phyloP scores from a whole-genome alignment of 2,797 vertebrate genomes.

The Lacerta bilineata region DNA sequence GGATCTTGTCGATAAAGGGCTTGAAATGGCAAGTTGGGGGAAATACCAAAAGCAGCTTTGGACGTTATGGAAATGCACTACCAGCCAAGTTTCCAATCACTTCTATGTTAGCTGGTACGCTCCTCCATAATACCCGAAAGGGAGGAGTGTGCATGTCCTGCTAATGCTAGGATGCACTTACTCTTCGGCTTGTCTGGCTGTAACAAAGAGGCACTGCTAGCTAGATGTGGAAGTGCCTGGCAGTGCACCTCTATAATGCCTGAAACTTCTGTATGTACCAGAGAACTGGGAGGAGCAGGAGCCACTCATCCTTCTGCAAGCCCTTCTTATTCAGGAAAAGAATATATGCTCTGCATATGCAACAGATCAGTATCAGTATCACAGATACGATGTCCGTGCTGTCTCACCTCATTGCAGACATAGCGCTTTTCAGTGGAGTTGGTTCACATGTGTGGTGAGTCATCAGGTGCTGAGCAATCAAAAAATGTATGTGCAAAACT shows the following conservation, averaged over 20 bases:
- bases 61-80: neutral
- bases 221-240: neutral
- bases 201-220: neutral
- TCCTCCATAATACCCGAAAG: neutral
- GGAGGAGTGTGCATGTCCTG: neutral
- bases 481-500: neutral
- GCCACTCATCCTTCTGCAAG: neutral
- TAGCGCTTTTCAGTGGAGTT: neutral
- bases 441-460: neutral
- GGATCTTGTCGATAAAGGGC: constrained; percentile 55
- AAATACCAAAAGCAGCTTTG: neutral
- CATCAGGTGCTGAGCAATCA: neutral
- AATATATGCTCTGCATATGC: neutral
- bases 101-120: neutral
- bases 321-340: constrained; percentile 6
- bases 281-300: neutral
- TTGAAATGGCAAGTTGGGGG: constrained; percentile 42
- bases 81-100: neutral
- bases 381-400: neutral
- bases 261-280: neutral
- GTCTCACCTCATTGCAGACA: neutral
- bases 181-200: neutral
- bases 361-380: neutral
- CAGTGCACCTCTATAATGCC: neutral
- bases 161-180: neutral